Conservation (phyloP, 2,888 invertebrate species). For the Andrena bicolor region DNA sequence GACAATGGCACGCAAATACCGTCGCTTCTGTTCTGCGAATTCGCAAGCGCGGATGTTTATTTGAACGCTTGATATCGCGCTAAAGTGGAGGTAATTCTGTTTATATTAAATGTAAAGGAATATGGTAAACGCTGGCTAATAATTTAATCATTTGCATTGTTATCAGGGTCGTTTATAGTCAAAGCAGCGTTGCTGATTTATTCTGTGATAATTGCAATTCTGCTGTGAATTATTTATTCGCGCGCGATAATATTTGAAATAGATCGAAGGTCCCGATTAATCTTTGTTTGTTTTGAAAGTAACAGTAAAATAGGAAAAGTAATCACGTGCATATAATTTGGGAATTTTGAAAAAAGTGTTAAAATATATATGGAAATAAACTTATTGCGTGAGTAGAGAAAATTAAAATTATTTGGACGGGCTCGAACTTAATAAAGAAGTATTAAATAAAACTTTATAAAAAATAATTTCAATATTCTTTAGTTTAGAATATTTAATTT, state of each 20-base stretch:
- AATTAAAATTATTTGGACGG: too few species aligned
- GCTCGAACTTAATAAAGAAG: too few species aligned
- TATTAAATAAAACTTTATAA: too few species aligned
- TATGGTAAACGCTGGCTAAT: not conserved
- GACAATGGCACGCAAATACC: conserved; percentile 8
- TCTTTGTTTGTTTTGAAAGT: not conserved
- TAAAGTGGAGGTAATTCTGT: not conserved
- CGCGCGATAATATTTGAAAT: not conserved
- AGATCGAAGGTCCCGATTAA: not conserved
- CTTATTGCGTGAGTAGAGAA: too few species aligned
- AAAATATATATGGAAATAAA: too few species aligned
- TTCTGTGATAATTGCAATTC: not conserved
- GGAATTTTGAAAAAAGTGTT: too few species aligned
- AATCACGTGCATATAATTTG: too few species aligned
- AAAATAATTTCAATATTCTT: too few species aligned
- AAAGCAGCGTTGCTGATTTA: not conserved
- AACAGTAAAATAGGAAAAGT: too few species aligned
- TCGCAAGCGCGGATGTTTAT: conserved; percentile 29
- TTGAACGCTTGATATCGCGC: conserved; percentile 2
- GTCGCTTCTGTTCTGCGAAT: not conserved
- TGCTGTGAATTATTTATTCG: not conserved
- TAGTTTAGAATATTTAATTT: too few species aligned
- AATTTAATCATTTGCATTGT: not conserved
- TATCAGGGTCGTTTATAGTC: not conserved
- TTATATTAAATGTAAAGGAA: not conserved